Base-by-base conservation (phyloP, 2,888 invertebrate species). In the Macrosiphum euphorbiae region DNA sequence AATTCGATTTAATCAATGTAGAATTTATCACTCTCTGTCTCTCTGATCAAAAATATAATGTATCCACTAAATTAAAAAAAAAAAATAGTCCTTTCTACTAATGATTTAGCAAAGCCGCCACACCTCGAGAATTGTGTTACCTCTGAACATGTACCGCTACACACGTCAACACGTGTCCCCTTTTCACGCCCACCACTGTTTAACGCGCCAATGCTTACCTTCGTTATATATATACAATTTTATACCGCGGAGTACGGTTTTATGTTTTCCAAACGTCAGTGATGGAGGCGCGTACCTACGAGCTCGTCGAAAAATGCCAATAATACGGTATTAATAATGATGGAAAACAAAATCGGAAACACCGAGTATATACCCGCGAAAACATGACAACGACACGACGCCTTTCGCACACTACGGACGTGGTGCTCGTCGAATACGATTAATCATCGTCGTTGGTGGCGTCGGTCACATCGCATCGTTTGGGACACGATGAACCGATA, bases 391-490 rank as follows among this genome's bases (percentile, higher is more conserved):
- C 35, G 35, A 78, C 35, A 78, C 78, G 78, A 35, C 78, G 78
- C 35, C 35, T 35, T 78, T 67, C 16, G 67, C 67, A n/a, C n/a
- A n/a, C n/a, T 67, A 41, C 16, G 78, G 52, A 88, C 35, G 61
- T 13, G n/a, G 16, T 26, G 35, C 50, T 16, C 67, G 92, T 88
- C 87, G 61, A 26, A 87, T 47, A 67, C 88, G 88, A 92, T 92
- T 78, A 88, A 92, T 92, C 87, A 50, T 86, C 50, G 41, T 92
- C 87, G 35, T 67, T 52, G n/a, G 86, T 26, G 28, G 35, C 44
- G 44, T 3, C 35, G n/a, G 87, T 78, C 78, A 78, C 78, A 41
- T 35, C 35, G 44, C 44, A 35, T 78, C 78, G 35, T 35, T 35
- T 8, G 35, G 35, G 20, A 20, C 78, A 20, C 78, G 78, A 78